Base-by-base conservation (phyloP, 2,888 invertebrate genomes). In the Anthrax anthrax region DNA sequence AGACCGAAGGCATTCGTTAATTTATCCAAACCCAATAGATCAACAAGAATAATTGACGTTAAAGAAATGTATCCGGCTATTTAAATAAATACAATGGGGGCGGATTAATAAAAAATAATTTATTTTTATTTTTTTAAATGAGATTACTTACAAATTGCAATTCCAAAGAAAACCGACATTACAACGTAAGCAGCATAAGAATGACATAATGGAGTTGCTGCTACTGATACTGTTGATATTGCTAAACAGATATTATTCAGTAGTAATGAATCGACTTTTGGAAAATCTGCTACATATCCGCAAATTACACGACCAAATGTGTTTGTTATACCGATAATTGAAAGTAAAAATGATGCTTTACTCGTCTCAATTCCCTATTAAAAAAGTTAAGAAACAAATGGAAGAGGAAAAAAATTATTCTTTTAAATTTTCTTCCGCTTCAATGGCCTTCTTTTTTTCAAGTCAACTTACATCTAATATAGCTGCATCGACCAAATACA, bases 1-100 rank as follows among this genome's bases (percentile, higher is more conserved):
- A 97, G 75, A 13, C 97, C 97, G 70, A 97, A 98, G 41, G 96
- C 95, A 67, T 92, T 97, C 41, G 97, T 97, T 56, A 98, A 72
- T 65, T 88, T 88, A 63, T 96, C 95, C 63, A 98, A 72, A 2
- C 97, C 97, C 42, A 98, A 76, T 36, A 97, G 75, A 67, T 98
- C 96, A 56, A 96, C 95, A 51, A 98, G 76, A 62, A 97, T 94
- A 63, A 97, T 96, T 42, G 97, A 97, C 38, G 97, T 97, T 49
- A 98, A 73, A 12, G 96, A 95, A 61, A 98, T 95, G 72, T 92
- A 97, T 51, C 95, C 95, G 52, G 96, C 91, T 91, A 74, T 19
- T 5, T 16, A 16, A n/a, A n/a, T n/a, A n/a, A n/a, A n/a, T n/a
- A n/a, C n/a, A n/a, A n/a, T n/a, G n/a, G n/a, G n/a, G n/a, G n/a